phyloP scores from a whole-genome alignment of 2,113 vertebrate species.

The Lampris megalopsis region DNA sequence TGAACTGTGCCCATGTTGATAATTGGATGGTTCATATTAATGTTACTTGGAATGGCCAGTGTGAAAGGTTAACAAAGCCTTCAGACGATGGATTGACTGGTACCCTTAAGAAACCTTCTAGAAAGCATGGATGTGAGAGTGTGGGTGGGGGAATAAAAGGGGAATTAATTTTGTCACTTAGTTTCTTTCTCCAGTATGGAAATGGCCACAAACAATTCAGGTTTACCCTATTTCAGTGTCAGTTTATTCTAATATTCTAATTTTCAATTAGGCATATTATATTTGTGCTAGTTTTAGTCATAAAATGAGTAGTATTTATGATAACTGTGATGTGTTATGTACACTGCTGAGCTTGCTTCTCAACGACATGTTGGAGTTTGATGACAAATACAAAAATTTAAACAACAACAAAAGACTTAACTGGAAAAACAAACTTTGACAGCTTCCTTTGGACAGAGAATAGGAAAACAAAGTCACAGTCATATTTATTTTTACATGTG shows the following conservation, averaged over 20 bases:
- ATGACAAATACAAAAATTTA: slow-evolving; percentile 57
- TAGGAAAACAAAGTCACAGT: neutral
- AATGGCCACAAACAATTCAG: too few relatives aligned
- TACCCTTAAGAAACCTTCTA: slow-evolving; percentile 6
- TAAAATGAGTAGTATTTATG: slow-evolving; percentile 24
- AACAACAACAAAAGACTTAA: slow-evolving; percentile 13
- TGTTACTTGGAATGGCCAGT: slow-evolving; percentile 13
- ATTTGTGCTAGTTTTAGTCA: slow-evolving; percentile 32
- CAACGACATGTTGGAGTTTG: slow-evolving; percentile 76
- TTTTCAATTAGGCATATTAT: slow-evolving; percentile 17
- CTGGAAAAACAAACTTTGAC: neutral
- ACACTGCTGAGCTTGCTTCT: slow-evolving; percentile 62
- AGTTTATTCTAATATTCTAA: slow-evolving; percentile 10
- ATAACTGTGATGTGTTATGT: slow-evolving; percentile 7
- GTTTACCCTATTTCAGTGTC: too few relatives aligned
- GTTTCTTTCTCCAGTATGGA: too few relatives aligned
- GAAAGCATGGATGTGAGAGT: slow-evolving; percentile 22
- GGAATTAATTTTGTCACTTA: neutral
- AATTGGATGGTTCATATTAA: slow-evolving; percentile 7
- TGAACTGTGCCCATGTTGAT: slow-evolving; percentile 9
- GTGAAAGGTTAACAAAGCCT: slow-evolving; percentile 9
- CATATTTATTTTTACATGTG: slow-evolving; percentile 44
- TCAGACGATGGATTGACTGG: slow-evolving; percentile 9
- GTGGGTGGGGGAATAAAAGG: neutral
- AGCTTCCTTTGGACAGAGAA: slow-evolving; percentile 26